phyloP scores from a whole-genome alignment of 2,888 invertebrate species.

The Macaria liturata region DNA sequence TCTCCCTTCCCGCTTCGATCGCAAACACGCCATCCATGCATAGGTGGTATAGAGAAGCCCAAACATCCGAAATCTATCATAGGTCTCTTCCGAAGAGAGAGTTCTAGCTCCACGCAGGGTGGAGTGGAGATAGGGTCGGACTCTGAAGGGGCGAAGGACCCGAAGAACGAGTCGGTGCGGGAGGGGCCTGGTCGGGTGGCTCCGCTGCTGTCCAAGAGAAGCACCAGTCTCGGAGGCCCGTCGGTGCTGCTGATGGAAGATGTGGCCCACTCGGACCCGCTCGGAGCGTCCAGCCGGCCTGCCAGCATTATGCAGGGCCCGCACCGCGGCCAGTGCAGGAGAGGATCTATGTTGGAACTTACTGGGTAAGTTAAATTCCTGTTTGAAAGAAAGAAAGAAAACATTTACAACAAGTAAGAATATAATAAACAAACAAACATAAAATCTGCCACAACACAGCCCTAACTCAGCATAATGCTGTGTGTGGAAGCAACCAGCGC shows the following conservation, averaged over 20 bases:
- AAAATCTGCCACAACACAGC: too few species aligned
- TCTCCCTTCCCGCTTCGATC: constrained; percentile 50
- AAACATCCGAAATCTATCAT: constrained; percentile 93
- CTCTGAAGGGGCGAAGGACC: constrained; percentile 77
- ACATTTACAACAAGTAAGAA: too few species aligned
- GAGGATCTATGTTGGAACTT: constrained; percentile 92
- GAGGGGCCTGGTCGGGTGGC: constrained; percentile 63
- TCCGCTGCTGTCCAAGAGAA: constrained; percentile 70
- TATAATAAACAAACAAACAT: too few species aligned
- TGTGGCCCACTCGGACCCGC: constrained; percentile 83
- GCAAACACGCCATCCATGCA: constrained; percentile 46
- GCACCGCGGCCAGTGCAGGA: constrained; percentile 87
- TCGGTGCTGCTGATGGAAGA: constrained; percentile 85
- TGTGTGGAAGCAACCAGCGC: too few species aligned
- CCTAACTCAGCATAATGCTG: too few species aligned
- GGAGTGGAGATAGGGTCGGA: constrained; percentile 80
- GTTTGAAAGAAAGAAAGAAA: too few species aligned
- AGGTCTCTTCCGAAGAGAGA: constrained; percentile 94
- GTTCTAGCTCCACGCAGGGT: constrained; percentile 87
- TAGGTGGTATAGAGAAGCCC: constrained; percentile 94
- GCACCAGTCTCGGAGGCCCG: constrained; percentile 74
- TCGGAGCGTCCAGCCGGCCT: constrained; percentile 84
- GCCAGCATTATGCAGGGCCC: constrained; percentile 84
- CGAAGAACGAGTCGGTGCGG: constrained; percentile 63
- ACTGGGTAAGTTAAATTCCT: constrained; percentile 81